Conservation (phyloP, 2,113 vertebrate species). For the Uria aalge region DNA sequence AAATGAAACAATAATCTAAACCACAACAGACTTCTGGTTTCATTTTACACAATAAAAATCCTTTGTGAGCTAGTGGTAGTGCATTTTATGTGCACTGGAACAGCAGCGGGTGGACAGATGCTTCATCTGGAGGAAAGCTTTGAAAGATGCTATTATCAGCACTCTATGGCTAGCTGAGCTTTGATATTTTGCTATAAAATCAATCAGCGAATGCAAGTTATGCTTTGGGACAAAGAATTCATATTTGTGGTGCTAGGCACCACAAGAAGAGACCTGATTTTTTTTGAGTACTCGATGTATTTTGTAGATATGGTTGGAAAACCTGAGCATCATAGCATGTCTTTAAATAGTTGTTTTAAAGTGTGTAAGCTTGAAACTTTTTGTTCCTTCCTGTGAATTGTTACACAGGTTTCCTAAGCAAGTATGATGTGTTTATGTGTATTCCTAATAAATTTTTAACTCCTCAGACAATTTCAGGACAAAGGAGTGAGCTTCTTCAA, state of each 20-base stretch:
- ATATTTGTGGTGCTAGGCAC: background rate
- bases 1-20: conserved; percentile 16
- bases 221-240: background rate
- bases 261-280: background rate
- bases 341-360: background rate
- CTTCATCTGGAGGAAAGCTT: conserved; percentile 8
- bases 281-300: background rate
- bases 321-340: background rate
- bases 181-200: background rate
- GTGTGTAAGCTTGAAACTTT: background rate
- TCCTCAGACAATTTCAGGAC: background rate
- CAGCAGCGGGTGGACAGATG: background rate
- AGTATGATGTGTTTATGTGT: background rate
- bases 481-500: background rate
- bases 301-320: background rate
- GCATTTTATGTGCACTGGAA: background rate
- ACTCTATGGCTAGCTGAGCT: background rate
- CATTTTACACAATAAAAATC: background rate
- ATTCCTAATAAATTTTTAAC: background rate
- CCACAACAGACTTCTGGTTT: background rate
- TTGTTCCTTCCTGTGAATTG: background rate
- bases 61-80: background rate
- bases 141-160: background rate
- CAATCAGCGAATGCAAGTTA: background rate
- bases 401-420: background rate